Base-by-base conservation (phyloP, 2,797 vertebrate genomes). In the Galaxias olidus region DNA sequence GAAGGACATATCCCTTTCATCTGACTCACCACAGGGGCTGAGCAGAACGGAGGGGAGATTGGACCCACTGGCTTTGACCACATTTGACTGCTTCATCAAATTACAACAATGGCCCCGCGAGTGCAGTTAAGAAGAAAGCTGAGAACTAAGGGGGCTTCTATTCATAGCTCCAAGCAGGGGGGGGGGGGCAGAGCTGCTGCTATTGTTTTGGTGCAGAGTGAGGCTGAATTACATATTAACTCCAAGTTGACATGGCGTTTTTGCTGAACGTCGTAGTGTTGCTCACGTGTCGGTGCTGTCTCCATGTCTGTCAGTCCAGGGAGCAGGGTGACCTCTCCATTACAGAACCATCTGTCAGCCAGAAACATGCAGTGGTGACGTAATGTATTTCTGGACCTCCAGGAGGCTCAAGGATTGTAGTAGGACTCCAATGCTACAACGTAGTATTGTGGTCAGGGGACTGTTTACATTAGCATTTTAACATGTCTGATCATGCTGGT, bases 1-100 rank as follows among this genome's bases (percentile, higher is more conserved):
- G n/a, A n/a, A 30, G 78, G 85, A 84, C 77, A 80, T 71, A 71
- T 75, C 84, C 73, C 84, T 84, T 84, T 86, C 80, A 86, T 75
- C 82, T 73, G 81, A 75, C 65, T 83, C 82, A 56, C 62, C 73
- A 66, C 62, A 72, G 71, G 71, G 76, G 61, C 76, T 59, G 58
- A n/a, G 10, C 63, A 79, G 65, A 73, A 66, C 77, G 65, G 43
- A 78, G 58, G 49, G 42, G 59, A 79, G 71, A 78, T 51, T 71
- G 73, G 65, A 74, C 66, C 70, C 73, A 74, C 67, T 63, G 80
- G 79, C 68, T 53, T 71, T 71, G 71, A 71, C 52, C 72, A 70
- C 74, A 69, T 76, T 82, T 75, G 71, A 82, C 78, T 75, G 83
- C 80, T 83, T 82, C 71, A 76, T 86, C 75, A 84, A 72, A 75